These are phyloP conservation scores for Troides helena DNA, from an alignment of 2,888 invertebrate species.

Conservation along the genomic window DNA sequence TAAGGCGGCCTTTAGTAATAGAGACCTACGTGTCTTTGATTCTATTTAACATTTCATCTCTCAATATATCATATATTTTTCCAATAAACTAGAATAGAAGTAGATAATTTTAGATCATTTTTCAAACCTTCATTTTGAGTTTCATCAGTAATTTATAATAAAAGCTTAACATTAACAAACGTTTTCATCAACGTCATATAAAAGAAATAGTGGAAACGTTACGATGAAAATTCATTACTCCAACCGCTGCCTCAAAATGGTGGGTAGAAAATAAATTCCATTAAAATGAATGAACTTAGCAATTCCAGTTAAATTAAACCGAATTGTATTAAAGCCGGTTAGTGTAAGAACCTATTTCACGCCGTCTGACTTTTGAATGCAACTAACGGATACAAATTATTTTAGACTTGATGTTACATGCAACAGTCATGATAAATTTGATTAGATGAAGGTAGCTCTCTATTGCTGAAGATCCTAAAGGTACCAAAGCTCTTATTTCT, in stretches of 20 bases:
- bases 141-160: not conserved
- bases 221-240: not conserved
- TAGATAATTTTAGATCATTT: too few species aligned
- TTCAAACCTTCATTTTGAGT: too few species aligned
- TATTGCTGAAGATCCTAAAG: too few species aligned
- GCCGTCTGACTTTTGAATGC: constrained; percentile 21
- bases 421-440: too few species aligned
- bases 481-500: too few species aligned
- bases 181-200: not conserved
- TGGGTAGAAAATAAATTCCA: not conserved
- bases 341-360: constrained; percentile 16
- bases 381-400: constrained; percentile 13
- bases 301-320: constrained; percentile 20
- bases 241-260: not conserved
- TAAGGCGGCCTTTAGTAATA: too few species aligned
- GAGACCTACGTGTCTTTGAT: too few species aligned
- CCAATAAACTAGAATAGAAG: too few species aligned
- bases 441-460: too few species aligned
- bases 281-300: constrained; percentile 11
- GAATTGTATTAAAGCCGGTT: constrained; percentile 22
- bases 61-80: too few species aligned
- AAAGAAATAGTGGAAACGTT: not conserved
- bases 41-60: too few species aligned
- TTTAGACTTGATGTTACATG: not conserved
- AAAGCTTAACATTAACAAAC: not conserved